Evolutionary conservation across 2,797 vertebrate species (phyloP).

Genomic region (Scolopax rusticola): DNA sequence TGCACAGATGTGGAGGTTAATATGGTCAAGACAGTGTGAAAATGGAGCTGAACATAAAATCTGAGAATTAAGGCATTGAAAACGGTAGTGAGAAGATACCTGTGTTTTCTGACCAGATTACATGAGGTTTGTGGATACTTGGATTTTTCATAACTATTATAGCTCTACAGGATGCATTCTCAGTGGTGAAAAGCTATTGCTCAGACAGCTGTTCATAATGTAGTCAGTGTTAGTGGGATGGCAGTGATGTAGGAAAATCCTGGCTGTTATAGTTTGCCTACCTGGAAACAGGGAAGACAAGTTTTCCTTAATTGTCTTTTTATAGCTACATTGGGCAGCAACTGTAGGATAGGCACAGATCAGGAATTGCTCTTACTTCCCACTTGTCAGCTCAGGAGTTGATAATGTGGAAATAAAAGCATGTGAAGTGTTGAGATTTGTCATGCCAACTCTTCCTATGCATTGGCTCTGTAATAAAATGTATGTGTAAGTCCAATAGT

Average conservation of each 20-base stretch:
- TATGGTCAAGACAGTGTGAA: not conserved
- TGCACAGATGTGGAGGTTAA: not conserved
- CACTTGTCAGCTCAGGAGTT: not conserved
- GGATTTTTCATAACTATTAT: not conserved
- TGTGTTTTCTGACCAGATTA: not conserved
- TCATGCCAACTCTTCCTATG: not conserved
- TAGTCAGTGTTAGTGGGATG: not conserved
- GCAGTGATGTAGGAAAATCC: not conserved
- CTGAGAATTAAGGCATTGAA: not conserved
- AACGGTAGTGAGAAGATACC: not conserved
- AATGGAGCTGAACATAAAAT: not conserved
- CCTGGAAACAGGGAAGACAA: not conserved
- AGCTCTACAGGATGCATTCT: not conserved
- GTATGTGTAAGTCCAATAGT: not conserved
- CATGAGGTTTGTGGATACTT: not conserved
- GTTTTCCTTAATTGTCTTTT: not conserved
- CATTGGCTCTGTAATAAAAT: not conserved
- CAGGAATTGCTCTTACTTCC: not conserved
- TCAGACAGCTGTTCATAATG: not conserved
- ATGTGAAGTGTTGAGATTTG: not conserved
- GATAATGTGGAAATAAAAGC: not conserved
- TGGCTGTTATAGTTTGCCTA: not conserved
- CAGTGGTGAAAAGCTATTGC: not conserved
- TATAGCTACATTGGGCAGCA: not conserved
- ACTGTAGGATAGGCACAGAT: not conserved